A percentile compares a stretch with the other conserved stretches of the same genome.
phyloP scores from a whole-genome alignment of 2,888 invertebrate genomes.

The Limnephilus marmoratus region DNA sequence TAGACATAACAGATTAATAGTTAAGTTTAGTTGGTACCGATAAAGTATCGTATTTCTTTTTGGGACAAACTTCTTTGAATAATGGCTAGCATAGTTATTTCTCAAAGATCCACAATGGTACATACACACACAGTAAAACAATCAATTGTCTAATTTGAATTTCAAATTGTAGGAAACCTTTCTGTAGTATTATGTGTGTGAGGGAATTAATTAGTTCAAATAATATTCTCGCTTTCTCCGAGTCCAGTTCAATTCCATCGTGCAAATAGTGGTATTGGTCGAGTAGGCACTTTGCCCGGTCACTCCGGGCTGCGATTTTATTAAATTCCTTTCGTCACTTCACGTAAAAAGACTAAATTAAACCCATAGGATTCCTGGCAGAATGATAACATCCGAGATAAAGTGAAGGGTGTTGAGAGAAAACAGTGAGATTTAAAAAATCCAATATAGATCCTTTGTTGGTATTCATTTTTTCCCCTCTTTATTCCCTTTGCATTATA shows the following conservation, averaged over 20 bases:
- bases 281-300: constrained; percentile 48
- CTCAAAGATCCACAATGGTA: background rate
- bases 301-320: constrained; percentile 6
- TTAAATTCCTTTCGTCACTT: background rate
- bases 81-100: background rate
- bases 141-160: background rate
- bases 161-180: constrained; percentile 28
- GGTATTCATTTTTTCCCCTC: too few species aligned
- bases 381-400: background rate
- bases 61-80: background rate
- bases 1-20: background rate
- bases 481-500: too few species aligned
- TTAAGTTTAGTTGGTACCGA: background rate
- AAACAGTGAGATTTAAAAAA: too few species aligned
- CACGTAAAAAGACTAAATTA: background rate
- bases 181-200: background rate
- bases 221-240: constrained; percentile 28
- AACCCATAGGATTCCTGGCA: background rate
- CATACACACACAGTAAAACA: too few species aligned
- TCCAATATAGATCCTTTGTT: too few species aligned
- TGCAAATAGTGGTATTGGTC: constrained; percentile 55
- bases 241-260: constrained; percentile 52
- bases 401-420: background rate
- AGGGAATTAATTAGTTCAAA: constrained; percentile 57
- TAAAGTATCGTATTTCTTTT: background rate